These are phyloP conservation scores for Acanthurus leucopareius DNA, from an alignment of 2,797 vertebrate species.

Conservation along the genomic window DNA sequence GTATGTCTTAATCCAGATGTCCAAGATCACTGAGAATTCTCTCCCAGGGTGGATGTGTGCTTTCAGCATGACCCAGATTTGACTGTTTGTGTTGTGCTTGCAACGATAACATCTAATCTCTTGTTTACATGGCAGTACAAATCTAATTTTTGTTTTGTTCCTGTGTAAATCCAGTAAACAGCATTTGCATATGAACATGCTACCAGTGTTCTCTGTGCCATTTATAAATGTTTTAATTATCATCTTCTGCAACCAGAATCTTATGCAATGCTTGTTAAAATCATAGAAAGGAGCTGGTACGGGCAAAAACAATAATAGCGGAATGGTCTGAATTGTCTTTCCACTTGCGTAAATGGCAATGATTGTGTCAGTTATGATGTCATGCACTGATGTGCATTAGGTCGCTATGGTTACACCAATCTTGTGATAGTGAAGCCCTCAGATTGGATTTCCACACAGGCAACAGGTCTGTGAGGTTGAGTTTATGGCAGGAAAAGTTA, in stretches of 20 bases:
- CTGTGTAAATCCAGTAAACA: slow-evolving; percentile 67
- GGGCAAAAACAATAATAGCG: slow-evolving; percentile 56
- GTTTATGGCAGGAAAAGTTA: slow-evolving; percentile 6
- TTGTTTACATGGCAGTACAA: slow-evolving; percentile 42
- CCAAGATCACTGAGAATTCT: slow-evolving; percentile 52
- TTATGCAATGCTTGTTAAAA: slow-evolving; percentile 49
- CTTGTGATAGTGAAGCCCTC: slow-evolving; percentile 58
- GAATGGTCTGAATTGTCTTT: slow-evolving; percentile 61
- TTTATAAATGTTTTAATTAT: slow-evolving; percentile 37
- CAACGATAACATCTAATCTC: slow-evolving; percentile 63
- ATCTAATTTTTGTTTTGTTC: slow-evolving; percentile 66
- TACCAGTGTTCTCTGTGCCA: slow-evolving; percentile 33
- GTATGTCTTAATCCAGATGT: slow-evolving; percentile 58
- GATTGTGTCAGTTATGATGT: slow-evolving; percentile 81
- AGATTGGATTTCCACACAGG: slow-evolving; percentile 57
- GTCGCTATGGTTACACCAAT: slow-evolving; percentile 81
- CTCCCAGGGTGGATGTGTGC: slow-evolving; percentile 52
- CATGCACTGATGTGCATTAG: slow-evolving; percentile 78
- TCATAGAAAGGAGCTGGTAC: slow-evolving; percentile 41
- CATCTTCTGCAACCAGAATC: slow-evolving; percentile 35
- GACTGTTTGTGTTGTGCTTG: slow-evolving; percentile 49
- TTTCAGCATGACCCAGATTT: slow-evolving; percentile 66
- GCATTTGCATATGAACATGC: slow-evolving; percentile 61
- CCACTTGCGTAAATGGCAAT: slow-evolving; percentile 74
- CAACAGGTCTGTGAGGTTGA: slow-evolving; percentile 56